Evolutionary conservation across 2,888 invertebrate species (phyloP).

Genomic region (Protodeltote pygarga): DNA sequence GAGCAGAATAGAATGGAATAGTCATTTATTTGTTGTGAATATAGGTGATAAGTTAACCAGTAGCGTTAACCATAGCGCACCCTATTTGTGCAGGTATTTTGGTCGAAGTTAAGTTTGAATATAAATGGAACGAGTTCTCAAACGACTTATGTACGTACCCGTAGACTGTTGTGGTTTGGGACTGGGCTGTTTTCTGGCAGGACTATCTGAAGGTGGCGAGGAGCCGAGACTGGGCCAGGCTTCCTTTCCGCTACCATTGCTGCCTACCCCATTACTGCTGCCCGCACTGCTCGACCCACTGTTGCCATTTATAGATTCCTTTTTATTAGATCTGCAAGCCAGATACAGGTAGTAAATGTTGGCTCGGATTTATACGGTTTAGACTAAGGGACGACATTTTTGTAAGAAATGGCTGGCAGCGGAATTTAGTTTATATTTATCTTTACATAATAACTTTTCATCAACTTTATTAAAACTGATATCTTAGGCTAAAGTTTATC

Average conservation of each 20-base stretch:
- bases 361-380: not conserved
- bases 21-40: too few species aligned
- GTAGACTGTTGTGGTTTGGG: conserved; percentile 73
- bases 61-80: too few species aligned
- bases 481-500: too few species aligned
- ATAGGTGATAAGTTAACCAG: too few species aligned
- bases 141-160: too few species aligned
- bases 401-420: conserved; percentile 15
- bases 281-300: conserved; percentile 52
- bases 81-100: too few species aligned
- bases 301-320: conserved; percentile 65
- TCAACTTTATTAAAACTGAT: too few species aligned
- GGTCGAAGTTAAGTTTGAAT: too few species aligned
- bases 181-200: conserved; percentile 74
- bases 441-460: too few species aligned
- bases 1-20: too few species aligned
- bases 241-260: conserved; percentile 87
- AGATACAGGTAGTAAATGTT: conserved; percentile 12
- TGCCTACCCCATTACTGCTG: conserved; percentile 54
- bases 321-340: conserved; percentile 74
- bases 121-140: too few species aligned
- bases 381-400: conserved; percentile 17
- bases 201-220: conserved; percentile 83
- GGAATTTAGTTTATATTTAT: too few species aligned
- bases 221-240: conserved; percentile 91